These are phyloP conservation scores for Ciconia nigra DNA, from an alignment of 2,797 vertebrate species.

Conservation along the genomic window DNA sequence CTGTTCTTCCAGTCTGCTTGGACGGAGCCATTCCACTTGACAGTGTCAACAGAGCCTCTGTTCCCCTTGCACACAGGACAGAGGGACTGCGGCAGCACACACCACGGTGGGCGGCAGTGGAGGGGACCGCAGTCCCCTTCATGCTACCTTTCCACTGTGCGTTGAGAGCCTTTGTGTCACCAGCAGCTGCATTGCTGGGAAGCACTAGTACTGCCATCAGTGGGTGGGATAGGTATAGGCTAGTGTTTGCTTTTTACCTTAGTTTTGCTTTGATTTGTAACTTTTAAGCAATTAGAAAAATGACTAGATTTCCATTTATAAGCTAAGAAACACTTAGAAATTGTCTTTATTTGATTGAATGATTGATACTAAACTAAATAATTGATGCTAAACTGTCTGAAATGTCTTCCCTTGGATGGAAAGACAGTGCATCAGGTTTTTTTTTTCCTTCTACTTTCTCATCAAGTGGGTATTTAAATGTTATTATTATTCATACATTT, in stretches of 20 bases:
- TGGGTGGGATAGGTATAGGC: neutral
- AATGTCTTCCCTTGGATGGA: neutral
- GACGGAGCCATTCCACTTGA: rapidly evolving
- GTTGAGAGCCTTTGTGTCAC: rapidly evolving
- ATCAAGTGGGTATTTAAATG: neutral
- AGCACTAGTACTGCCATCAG: rapidly evolving
- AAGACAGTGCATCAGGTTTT: neutral
- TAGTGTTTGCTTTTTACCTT: neutral
- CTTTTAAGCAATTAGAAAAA: neutral
- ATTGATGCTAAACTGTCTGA: neutral
- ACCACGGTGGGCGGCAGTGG: rapidly evolving
- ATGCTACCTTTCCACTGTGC: rapidly evolving
- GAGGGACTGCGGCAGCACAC: neutral
- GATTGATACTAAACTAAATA: neutral
- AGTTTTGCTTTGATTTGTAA: neutral
- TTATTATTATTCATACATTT: neutral
- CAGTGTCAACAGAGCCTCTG: neutral
- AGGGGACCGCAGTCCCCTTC: rapidly evolving
- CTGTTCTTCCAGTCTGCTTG: neutral
- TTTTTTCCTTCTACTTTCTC: neutral
- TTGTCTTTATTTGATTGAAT: neutral
- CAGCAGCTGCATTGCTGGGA: neutral
- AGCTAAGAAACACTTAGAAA: neutral
- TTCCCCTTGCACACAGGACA: neutral
- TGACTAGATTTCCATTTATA: neutral